These are phyloP conservation scores for Agelaius tricolor DNA, from an alignment of 2,113 vertebrate species.

Conservation along the genomic window DNA sequence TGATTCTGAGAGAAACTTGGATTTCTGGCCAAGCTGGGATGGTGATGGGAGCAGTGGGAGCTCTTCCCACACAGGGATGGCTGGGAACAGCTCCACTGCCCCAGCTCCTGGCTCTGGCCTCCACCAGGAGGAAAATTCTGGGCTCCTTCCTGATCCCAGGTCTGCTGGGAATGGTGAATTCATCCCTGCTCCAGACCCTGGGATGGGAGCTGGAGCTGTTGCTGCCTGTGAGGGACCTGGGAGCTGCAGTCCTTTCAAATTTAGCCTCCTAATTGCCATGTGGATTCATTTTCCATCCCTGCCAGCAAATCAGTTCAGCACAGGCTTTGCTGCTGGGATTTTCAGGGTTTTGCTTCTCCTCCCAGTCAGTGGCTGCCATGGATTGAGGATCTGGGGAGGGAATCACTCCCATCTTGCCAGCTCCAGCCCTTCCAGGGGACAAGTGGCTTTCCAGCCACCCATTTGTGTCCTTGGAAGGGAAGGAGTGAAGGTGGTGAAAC, in stretches of 20 bases:
- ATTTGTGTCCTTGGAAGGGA: neutral
- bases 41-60: accelerated
- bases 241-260: neutral
- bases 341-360: neutral
- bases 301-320: neutral
- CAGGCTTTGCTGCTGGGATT: neutral
- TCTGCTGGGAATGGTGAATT: neutral
- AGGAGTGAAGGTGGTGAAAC: neutral
- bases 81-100: accelerated
- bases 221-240: neutral
- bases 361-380: neutral
- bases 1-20: no score
- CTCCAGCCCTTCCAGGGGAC: neutral
- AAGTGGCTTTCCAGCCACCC: neutral
- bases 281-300: neutral
- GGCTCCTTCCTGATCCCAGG: accelerated
- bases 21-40: neutral
- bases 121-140: accelerated
- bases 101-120: neutral
- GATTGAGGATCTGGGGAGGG: neutral
- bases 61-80: accelerated
- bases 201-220: neutral
- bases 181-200: accelerated
- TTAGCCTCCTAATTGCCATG: neutral
- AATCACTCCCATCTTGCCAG: neutral